Evolutionary conservation across 2,797 vertebrate genomes (phyloP), one percentile per base, ranked within the genome.

Genomic region (Myripristis jacobus): DNA sequence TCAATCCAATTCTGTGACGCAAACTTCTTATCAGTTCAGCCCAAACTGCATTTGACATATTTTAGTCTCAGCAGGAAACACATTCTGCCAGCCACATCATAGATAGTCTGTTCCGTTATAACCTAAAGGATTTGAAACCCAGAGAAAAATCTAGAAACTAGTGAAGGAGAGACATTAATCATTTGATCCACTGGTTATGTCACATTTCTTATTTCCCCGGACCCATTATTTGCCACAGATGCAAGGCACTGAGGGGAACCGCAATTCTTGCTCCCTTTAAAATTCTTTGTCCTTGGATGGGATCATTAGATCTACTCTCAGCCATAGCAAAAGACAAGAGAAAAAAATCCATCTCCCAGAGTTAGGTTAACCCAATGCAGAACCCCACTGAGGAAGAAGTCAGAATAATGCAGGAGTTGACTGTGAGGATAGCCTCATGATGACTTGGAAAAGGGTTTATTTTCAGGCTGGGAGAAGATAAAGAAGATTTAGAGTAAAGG

Each of bases 101-200:
- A 46, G 18, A 19, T n/a, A 46, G 44, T 46, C 36, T 15, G 10
- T 38, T 38, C 11, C 11, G 6, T n/a, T 46, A 7, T n/a, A 44
- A 16, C 41, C n/a, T 21, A 3, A 56, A 64, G 46, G 50, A 29
- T 27, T 0, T 7, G 6, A 41, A 4, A 64, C 44, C 36, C 46
- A 54, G 31, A 54, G 31, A 13, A 44, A 54, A 47, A 29, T 6
- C n/a, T 29, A 6, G 27, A 29, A 29, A 50, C 1, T 24, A 19
- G 10, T 21, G 10, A 38, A 38, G 10, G 11, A 50, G 64, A 43
- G 11, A 41, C 10, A 66, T 59, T 8, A 38, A 52, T 66, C 55
- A 29, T 62, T 22, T 29, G 19, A 57, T 68, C 18, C 22, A 46
- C n/a, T 48, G 60, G 36, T 41, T 41, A 73, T 41, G 56, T 36